Conservation (phyloP, 2,113 vertebrate genomes). For the Oryzias melastigma region DNA sequence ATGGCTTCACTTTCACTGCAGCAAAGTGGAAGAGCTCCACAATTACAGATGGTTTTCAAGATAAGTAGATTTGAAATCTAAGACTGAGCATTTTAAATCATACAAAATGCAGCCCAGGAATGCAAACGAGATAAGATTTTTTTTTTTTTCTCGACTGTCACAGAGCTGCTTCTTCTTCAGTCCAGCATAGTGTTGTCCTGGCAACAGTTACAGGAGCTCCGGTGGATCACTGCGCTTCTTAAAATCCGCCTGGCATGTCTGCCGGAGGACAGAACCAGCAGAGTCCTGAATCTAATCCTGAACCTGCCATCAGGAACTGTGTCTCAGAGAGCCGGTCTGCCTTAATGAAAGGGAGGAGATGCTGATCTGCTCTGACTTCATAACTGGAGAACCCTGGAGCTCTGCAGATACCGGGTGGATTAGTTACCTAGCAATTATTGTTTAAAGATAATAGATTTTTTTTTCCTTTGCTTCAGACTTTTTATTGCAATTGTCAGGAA, state of each 20-base stretch:
- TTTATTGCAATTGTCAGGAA: no score
- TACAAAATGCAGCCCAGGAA: no score
- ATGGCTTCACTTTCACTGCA: slow-evolving; percentile 5
- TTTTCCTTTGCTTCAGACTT: no score
- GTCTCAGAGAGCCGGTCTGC: background rate
- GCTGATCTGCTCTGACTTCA: background rate
- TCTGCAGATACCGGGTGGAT: no score
- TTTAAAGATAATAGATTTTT: no score
- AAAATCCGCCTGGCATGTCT: slow-evolving; percentile 22
- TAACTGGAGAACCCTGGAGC: background rate
- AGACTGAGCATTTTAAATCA: background rate
- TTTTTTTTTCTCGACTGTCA: background rate
- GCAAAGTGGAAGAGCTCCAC: slow-evolving; percentile 6
- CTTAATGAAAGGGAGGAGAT: background rate
- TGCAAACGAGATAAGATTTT: background rate
- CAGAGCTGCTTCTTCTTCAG: background rate
- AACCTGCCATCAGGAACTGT: background rate
- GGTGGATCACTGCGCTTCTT: slow-evolving; percentile 11
- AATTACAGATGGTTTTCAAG: slow-evolving; percentile 17
- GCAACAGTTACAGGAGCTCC: slow-evolving; percentile 42
- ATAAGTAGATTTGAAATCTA: slow-evolving; percentile 5
- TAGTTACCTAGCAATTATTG: no score
- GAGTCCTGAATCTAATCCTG: background rate
- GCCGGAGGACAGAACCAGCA: slow-evolving; percentile 2
- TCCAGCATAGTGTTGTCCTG: slow-evolving; percentile 42